A percentile compares a stretch with the other conserved stretches of the same genome.
Evolutionary conservation across 2,797 vertebrate genomes (phyloP).

Genomic region (Silurus lanzhouensis): DNA sequence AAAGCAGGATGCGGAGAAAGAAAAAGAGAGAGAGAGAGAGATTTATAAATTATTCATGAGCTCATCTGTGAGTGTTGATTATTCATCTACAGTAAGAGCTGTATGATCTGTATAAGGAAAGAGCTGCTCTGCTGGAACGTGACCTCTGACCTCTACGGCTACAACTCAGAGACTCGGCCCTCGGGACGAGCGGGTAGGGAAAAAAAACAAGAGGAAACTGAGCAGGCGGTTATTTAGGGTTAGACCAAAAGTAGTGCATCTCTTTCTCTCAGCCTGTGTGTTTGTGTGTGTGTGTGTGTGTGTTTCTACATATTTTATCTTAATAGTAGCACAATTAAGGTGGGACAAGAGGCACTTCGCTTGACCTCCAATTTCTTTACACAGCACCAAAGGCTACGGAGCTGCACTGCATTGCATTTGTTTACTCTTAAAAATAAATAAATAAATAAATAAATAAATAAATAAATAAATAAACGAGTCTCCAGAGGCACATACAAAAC

Average conservation of each 20-base stretch:
- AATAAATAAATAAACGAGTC: slow-evolving; percentile 7
- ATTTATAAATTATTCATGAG: slow-evolving; percentile 60
- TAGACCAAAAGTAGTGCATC: slow-evolving; percentile 15
- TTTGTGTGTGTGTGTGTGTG: not conserved
- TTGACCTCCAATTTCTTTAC: slow-evolving; percentile 45
- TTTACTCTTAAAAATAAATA: slow-evolving; percentile 26
- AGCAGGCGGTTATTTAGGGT: slow-evolving; percentile 33
- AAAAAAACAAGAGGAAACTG: not conserved
- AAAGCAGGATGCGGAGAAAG: too few species aligned
- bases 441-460: not conserved
- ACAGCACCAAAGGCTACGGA: slow-evolving; percentile 37
- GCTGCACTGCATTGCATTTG: slow-evolving; percentile 22
- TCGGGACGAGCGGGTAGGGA: slow-evolving; percentile 26
- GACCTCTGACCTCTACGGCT: slow-evolving; percentile 51
- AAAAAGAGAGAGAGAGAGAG: not conserved
- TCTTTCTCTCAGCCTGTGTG: not conserved
- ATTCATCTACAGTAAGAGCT: slow-evolving; percentile 52
- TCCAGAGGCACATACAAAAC: slow-evolving; percentile 18
- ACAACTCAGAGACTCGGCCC: slow-evolving; percentile 36
- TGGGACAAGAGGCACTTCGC: slow-evolving; percentile 20
- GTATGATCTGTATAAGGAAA: slow-evolving; percentile 56
- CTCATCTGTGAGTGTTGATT: slow-evolving; percentile 54
- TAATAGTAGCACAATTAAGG: slow-evolving; percentile 57
- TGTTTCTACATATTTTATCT: slow-evolving; percentile 47
- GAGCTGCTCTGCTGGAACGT: slow-evolving; percentile 30